These are phyloP conservation scores for Chunga burmeisteri DNA, from an alignment of 2,113 vertebrate species.

Conservation along the genomic window DNA sequence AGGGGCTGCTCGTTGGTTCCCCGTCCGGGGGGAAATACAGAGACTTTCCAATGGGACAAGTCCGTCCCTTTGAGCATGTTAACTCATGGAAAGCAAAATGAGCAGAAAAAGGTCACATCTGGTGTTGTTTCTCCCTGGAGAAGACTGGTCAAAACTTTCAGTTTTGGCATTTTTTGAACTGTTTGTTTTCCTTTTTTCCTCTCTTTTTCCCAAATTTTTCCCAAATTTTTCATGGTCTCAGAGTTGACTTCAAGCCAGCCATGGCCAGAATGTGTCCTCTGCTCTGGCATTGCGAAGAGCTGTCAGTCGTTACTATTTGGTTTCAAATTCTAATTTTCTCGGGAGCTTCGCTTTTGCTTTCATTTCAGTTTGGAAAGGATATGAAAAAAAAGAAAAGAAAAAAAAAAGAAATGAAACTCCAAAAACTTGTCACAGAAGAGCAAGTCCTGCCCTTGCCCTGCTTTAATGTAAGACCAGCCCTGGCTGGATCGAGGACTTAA, in stretches of 20 bases:
- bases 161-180: accelerated
- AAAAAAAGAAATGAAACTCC: background rate
- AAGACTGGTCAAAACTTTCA: background rate
- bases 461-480: background rate
- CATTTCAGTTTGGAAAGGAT: background rate
- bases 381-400: background rate
- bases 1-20: accelerated
- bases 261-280: background rate
- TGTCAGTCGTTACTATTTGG: accelerated
- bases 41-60: background rate
- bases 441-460: background rate
- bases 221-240: background rate
- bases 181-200: background rate
- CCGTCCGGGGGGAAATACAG: background rate
- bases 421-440: background rate
- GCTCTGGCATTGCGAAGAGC: background rate
- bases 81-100: background rate
- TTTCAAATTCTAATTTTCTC: background rate
- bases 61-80: accelerated
- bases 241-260: background rate
- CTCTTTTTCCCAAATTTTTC: accelerated
- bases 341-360: background rate
- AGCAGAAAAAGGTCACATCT: background rate
- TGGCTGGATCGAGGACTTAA: background rate
- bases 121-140: background rate